Base-by-base conservation (phyloP, 2,113 vertebrate genomes). In the Protomyctophum bolini region DNA sequence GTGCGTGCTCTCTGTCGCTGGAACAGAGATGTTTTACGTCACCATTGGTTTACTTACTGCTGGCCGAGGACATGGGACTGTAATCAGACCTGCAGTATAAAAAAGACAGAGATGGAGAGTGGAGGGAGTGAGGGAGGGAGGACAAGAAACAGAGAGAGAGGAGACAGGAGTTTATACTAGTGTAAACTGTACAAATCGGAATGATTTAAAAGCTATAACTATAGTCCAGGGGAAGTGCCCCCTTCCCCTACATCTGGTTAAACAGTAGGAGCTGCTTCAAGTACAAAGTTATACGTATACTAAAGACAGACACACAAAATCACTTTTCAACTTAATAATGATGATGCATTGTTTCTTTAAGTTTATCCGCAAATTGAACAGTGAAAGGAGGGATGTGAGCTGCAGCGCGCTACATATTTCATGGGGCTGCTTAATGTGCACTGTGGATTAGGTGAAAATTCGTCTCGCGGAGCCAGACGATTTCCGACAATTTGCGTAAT, bases 31-130 rank as follows among this genome's bases (percentile, higher is more conserved):
- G 61, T 48, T 8, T 58, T 73, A 28, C 64, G 79, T 72, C 11
- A 7, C 54, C 2, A 3, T 57, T 58, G 6, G 61, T 87, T 86
- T 96, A 98, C 96, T 98, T 88, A 98, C 97, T 96, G 94, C 95
- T 97, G 2, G 95, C 94, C 54, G 96, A 95, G 75, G 96, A 98
- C 94, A 95, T 86, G 73, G 90, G 95, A 92, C 96, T 98, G 94
- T 95, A 96, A 87, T 97, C 96, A 65, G 95, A 97, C 94, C 96
- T 98, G 95, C 73, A 86, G 79, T 54, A 21, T 21, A 21, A 58
- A 77, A 41, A 80, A 14, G 63, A 80, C 21, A 81, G 57, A 58
- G 45, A 70, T 61, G 68, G 68, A 46, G 14, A 70, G 47, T 60
- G 1, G 29, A 54, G 51, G 11, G 21, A 54, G 51, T 12, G 50